Conservation (phyloP, 2,113 vertebrate genomes). For the Azemiops feae region DNA sequence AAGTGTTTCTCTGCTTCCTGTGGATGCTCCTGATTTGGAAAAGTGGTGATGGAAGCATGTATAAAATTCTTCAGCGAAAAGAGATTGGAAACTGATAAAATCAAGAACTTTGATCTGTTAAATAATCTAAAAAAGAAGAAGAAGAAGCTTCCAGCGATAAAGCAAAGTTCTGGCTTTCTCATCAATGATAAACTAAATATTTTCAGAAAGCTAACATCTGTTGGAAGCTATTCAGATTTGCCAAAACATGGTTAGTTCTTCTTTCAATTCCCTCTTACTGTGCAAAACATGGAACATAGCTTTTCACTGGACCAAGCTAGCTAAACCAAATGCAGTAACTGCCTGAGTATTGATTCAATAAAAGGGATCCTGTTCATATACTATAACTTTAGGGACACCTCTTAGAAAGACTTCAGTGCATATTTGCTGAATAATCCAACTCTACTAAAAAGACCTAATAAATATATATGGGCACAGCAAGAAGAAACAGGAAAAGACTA, state of each 20-base stretch:
- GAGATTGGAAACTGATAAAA: neutral
- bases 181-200: neutral
- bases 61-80: neutral
- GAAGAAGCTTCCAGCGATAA: neutral
- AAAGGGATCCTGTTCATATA: neutral
- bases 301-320: neutral
- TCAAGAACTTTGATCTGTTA: neutral
- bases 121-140: neutral
- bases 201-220: neutral
- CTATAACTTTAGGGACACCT: neutral
- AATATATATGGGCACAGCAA: neutral
- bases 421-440: neutral
- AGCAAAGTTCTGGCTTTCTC: neutral
- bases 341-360: neutral
- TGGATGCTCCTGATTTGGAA: neutral
- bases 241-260: neutral
- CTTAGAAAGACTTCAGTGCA: neutral
- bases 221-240: neutral
- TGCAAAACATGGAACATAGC: neutral
- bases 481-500: neutral
- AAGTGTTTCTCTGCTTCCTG: neutral
- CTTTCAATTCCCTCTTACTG: neutral
- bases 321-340: neutral
- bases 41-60: neutral
- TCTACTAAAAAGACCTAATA: neutral